phyloP scores from a whole-genome alignment of 2,888 invertebrate genomes.

The Deilephila porcellus region DNA sequence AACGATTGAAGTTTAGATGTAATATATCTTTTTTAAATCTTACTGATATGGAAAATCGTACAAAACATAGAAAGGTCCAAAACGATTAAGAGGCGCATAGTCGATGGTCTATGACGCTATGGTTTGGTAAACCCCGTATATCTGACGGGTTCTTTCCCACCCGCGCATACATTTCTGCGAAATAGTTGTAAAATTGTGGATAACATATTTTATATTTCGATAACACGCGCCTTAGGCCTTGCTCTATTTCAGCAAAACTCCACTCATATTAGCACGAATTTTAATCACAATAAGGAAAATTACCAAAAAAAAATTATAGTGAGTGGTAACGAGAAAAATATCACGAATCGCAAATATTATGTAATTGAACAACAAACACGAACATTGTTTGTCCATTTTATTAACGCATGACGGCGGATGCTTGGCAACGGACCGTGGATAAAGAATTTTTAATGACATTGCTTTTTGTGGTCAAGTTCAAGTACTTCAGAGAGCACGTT shows the following conservation, averaged over 20 bases:
- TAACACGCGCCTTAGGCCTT: neutral
- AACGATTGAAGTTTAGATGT: too few species aligned
- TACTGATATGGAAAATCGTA: too few species aligned
- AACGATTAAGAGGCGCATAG: too few species aligned
- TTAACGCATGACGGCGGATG: slow-evolving; percentile 60
- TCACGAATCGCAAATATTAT: slow-evolving; percentile 61
- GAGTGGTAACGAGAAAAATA: slow-evolving; percentile 37
- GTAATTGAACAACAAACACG: slow-evolving; percentile 65
- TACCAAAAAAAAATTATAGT: slow-evolving; percentile 32
- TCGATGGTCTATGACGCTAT: too few species aligned
- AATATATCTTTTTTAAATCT: too few species aligned
- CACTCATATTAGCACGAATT: neutral
- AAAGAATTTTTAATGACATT: slow-evolving; percentile 61
- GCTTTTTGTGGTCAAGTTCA: slow-evolving; percentile 79
- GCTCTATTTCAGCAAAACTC: slow-evolving; percentile 2
- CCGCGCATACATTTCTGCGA: too few species aligned
- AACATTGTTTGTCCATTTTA: slow-evolving; percentile 70
- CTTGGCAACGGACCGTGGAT: slow-evolving; percentile 54
- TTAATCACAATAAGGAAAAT: slow-evolving; percentile 4
- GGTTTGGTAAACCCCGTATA: too few species aligned
- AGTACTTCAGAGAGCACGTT: slow-evolving; percentile 40
- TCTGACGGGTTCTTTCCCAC: too few species aligned
- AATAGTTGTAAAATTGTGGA: too few species aligned
- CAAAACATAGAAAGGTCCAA: too few species aligned
- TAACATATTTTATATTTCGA: neutral